Evolutionary conservation across 2,888 invertebrate species (phyloP), one percentile per base, ranked within the genome.

Genomic region (Disparrhopalites patrizii): DNA sequence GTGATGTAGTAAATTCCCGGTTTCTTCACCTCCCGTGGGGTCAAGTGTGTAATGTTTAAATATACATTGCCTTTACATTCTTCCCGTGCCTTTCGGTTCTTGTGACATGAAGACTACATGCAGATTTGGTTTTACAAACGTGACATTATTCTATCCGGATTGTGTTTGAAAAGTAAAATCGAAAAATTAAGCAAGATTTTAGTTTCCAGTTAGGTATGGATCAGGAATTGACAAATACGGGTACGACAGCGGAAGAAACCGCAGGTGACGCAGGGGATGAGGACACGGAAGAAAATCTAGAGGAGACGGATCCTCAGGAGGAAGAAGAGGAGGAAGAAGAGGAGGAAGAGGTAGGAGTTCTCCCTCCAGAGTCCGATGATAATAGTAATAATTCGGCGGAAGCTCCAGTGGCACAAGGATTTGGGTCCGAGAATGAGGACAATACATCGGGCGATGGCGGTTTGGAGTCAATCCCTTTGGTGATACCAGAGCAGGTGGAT

Each of bases 371-470:
- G 75, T 76, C 76, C 62, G 78, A 77, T 75, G 76, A 77, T 25
- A 70, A 68, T 54, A 72, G 73, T n/a, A 72, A 75, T 30, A 75
- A 71, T 47, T 68, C 70, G 62, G 74, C 74, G 25, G 71, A 70
- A 40, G 72, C 73, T 62, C 66, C 66, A 56, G 73, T 69, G 3
- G 67, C 30, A 52, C 67, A 69, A 62, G 54, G 64, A 43, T 31
- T 30, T 50, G 50, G 43, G 61, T 61, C 51, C 47, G 30, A 55
- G 68, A 76, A 76, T 10, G 79, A 79, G 27, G 75, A 75, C 62
- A 76, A 76, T 68, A 76, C 76, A 50, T 73, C 76, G 25, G 77
- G 74, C 58, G 72, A 75, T 40, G 76, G 75, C 70, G 72, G n/a
- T n/a, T 73, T 20, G 74, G 73, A 50, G 76, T 76, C 23, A 60